phyloP scores from a whole-genome alignment of 1,140 invertebrate species.

The Monochamus saltuarius region DNA sequence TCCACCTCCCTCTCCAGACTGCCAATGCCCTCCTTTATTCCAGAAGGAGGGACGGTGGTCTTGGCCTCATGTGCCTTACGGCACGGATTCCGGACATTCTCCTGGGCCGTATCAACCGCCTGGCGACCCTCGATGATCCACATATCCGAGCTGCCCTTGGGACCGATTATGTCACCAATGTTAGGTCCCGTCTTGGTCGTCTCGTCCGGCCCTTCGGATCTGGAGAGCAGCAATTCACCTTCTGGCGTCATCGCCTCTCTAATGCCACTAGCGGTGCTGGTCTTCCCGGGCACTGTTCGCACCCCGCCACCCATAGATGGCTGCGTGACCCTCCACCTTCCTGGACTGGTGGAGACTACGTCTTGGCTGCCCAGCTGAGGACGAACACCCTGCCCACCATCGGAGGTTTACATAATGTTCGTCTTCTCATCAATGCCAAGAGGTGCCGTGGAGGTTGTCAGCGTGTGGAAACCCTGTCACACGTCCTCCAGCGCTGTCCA shows the following conservation, averaged over 20 bases:
- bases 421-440: background rate
- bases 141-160: background rate
- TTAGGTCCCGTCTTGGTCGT: background rate
- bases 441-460: constrained; percentile 20
- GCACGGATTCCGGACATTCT: background rate
- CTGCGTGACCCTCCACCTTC: background rate
- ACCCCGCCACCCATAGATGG: no score
- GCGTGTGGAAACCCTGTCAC: constrained; percentile 20
- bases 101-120: background rate
- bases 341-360: constrained; percentile 20
- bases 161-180: background rate
- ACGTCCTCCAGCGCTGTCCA: constrained; percentile 30
- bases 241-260: no score
- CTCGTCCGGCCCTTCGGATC: no score
- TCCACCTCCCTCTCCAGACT: constrained; percentile 16
- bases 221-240: no score
- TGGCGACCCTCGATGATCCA: background rate
- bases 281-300: no score
- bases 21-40: constrained; percentile 20
- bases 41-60: background rate
- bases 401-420: constrained; percentile 3
- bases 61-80: background rate
- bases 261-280: no score
- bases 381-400: constrained; percentile 18
- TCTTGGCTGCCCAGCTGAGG: constrained; percentile 23